Base-by-base conservation (phyloP, 2,113 vertebrate genomes). In the Orthonyx spaldingii region DNA sequence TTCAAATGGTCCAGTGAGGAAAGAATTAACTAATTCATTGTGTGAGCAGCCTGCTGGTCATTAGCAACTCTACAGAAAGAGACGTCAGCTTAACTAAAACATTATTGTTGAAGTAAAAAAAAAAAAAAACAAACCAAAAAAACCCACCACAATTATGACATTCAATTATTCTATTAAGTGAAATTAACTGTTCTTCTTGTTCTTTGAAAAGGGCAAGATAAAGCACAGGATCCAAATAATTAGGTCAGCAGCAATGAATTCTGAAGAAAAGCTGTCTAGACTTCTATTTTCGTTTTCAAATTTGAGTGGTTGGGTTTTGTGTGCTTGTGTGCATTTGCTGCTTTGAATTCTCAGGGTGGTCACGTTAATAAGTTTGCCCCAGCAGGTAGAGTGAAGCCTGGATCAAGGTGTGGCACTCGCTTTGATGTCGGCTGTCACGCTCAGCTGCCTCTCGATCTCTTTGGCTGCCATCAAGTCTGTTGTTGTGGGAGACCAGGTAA, bases 261-360 rank as follows among this genome's bases (percentile, higher is more conserved):
- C 95, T 88, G 96, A 97, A 98, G 96, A 94, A 97, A 98, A 97
- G 97, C 94, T 93, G 98, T 98, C 98, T 98, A 98, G 98, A 98
- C 98, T 97, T 97, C 95, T 98, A 97, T 98, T 98, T 98, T 98
- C 96, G 37, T 97, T 97, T 94, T 95, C 95, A 96, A 87, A 93
- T 93, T 92, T 95, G 97, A 98, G 97, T 93, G 93, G 55, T 41
- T 93, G 93, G 82, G 68, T 37, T 96, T 77, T 84, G 78, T 92
- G 84, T 72, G 52, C 56, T 52, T 82, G 65, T 87, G 78, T 86
- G 66, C 75, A 11, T 96, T 93, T 50, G 90, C 92, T 97, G 87
- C 98, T 98, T 99, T 99, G 98, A 98, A 98, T 98, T 98, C 96
- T 97, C 97, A 94, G 98, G 98, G 98, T 98, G 98, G 98, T 98